Conservation (phyloP, 2,797 vertebrate species). For the Nyctalus aviator region DNA sequence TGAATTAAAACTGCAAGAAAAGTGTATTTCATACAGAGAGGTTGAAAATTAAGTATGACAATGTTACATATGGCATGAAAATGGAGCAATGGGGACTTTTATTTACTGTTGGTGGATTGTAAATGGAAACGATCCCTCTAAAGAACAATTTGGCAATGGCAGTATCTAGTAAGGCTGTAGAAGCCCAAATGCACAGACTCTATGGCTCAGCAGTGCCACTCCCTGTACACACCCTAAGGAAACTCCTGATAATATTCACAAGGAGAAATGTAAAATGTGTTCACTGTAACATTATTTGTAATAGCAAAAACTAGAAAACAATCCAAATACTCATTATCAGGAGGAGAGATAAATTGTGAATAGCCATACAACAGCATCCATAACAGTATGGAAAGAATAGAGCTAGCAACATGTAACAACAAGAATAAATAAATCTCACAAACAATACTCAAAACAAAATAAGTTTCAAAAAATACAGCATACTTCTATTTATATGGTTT, state of each 20-base stretch:
- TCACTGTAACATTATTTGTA: not conserved
- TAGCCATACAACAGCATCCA: not conserved
- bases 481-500: not conserved
- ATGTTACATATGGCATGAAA: not conserved
- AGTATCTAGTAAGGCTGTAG: not conserved
- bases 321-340: not conserved
- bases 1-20: constrained; percentile 43
- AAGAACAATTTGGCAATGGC: not conserved
- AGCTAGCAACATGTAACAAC: not conserved
- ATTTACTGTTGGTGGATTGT: not conserved
- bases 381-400: not conserved
- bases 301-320: constrained; percentile 36
- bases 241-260: not conserved
- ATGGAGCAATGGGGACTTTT: not conserved
- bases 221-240: not conserved
- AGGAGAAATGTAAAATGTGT: constrained; percentile 1
- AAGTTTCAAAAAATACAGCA: not conserved
- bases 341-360: not conserved
- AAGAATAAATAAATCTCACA: not conserved
- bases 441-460: not conserved
- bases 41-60: constrained; percentile 42
- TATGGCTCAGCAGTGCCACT: not conserved
- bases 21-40: not conserved
- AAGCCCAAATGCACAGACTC: not conserved
- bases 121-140: not conserved